Evolutionary conservation across 2,113 vertebrate genomes (phyloP).

Genomic region (Archilochus colubris): DNA sequence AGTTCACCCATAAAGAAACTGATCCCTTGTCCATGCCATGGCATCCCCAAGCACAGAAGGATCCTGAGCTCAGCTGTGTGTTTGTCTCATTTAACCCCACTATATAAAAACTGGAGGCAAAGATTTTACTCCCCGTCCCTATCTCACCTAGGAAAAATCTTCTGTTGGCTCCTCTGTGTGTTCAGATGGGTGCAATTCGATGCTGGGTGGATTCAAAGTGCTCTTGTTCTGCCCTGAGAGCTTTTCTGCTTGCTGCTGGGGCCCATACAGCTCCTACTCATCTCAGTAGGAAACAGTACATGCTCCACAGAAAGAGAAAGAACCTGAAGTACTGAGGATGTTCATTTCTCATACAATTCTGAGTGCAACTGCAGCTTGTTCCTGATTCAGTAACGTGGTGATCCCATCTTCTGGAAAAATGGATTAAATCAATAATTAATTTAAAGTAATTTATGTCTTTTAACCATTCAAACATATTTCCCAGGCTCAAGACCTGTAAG

Average conservation of each 20-base stretch:
- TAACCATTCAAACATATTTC: constrained; percentile 14
- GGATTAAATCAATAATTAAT: constrained; percentile 35
- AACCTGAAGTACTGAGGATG: neutral
- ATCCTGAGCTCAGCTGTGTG: neutral
- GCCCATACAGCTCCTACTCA: constrained; percentile 22
- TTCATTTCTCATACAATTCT: neutral
- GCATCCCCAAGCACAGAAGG: neutral
- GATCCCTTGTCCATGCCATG: neutral
- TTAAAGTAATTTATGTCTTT: constrained; percentile 34
- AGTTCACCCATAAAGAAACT: fast-evolving
- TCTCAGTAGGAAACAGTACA: constrained; percentile 8
- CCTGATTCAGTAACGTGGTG: neutral
- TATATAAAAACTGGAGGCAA: neutral
- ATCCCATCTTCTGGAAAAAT: neutral
- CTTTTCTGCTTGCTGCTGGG: neutral
- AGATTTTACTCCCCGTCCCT: neutral
- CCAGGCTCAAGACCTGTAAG: neutral
- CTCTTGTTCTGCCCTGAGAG: neutral
- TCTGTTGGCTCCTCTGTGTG: fast-evolving
- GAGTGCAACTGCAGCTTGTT: neutral
- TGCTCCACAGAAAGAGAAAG: constrained; percentile 17
- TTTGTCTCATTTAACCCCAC: neutral
- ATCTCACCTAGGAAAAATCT: fast-evolving
- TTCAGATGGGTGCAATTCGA: neutral
- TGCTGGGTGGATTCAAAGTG: neutral